A percentile compares a stretch with the other conserved stretches of the same genome.
These are phyloP conservation scores for Charadrius vociferus DNA, from an alignment of 2,113 vertebrate genomes.

Conservation along the genomic window DNA sequence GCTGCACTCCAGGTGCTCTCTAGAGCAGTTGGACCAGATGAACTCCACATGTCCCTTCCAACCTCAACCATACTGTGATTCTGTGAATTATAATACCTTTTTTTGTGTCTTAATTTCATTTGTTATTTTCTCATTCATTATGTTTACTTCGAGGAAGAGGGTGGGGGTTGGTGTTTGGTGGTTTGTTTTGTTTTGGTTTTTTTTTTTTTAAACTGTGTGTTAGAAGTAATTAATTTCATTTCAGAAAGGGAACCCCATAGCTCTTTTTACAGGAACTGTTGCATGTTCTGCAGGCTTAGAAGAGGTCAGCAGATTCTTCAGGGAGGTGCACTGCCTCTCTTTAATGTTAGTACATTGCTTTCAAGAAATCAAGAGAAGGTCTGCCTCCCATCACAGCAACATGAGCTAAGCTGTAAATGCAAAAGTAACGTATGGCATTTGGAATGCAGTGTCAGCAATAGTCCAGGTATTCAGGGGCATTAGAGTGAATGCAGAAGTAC, in stretches of 20 bases:
- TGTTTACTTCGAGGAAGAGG: not conserved
- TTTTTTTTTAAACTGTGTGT: not conserved
- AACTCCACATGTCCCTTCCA: not conserved
- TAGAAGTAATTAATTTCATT: not conserved
- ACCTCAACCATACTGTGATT: not conserved
- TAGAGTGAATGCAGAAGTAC: not conserved
- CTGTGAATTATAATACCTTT: not conserved
- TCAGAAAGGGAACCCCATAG: not conserved
- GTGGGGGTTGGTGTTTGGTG: not conserved
- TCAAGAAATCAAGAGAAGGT: not conserved
- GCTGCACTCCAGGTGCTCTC: no score
- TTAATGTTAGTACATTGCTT: not conserved
- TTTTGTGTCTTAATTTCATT: not conserved
- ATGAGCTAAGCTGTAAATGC: not conserved
- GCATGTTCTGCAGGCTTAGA: not conserved
- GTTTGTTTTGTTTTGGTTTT: not conserved
- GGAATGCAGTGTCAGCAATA: not conserved
- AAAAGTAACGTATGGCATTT: not conserved
- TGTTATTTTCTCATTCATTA: not conserved
- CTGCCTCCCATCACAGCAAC: not conserved
- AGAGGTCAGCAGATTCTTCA: not conserved
- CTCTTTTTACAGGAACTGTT: not conserved
- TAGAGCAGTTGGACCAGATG: not conserved
- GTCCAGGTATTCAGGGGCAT: not conserved
- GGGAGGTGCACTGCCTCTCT: not conserved